Evolutionary conservation across 2,888 invertebrate genomes (phyloP).

Genomic region (Apodemia duryi): DNA sequence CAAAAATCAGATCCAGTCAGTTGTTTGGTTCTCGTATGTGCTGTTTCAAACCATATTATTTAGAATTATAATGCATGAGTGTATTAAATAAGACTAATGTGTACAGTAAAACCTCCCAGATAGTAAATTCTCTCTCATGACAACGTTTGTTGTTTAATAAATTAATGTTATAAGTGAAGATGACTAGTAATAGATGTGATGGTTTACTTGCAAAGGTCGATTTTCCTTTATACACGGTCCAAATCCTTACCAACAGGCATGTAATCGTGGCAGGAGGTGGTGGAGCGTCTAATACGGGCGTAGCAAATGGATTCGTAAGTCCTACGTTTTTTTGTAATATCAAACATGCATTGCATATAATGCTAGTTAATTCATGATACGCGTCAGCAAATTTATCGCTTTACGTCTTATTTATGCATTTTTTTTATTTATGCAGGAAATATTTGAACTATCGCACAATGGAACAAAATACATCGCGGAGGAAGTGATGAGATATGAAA

Average conservation of each 20-base stretch:
- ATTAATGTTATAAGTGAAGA: constrained; percentile 57
- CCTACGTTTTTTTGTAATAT: constrained; percentile 20
- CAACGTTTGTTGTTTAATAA: constrained; percentile 38
- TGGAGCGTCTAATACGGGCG: constrained; percentile 97
- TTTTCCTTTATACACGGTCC: constrained; percentile 95
- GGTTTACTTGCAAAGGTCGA: constrained; percentile 92
- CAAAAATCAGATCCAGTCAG: constrained; percentile 45
- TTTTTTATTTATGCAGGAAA: constrained; percentile 83
- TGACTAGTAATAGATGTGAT: constrained; percentile 79
- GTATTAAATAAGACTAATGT: constrained; percentile 52
- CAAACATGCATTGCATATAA: constrained; percentile 17
- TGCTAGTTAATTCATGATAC: constrained; percentile 34
- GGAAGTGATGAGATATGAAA: constrained; percentile 93
- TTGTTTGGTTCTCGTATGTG: constrained; percentile 50
- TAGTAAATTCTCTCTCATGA: constrained; percentile 42
- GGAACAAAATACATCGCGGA: constrained; percentile 90
- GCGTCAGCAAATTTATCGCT: constrained; percentile 43
- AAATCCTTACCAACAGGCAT: constrained; percentile 94
- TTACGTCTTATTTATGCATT: constrained; percentile 22
- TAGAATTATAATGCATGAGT: constrained; percentile 41
- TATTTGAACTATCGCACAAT: constrained; percentile 93
- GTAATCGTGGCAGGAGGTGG: constrained; percentile 98
- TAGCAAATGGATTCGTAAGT: constrained; percentile 98
- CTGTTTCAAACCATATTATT: constrained; percentile 53
- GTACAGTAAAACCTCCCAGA: constrained; percentile 37